Percentiles rank a stretch among this genome's conserved stretches.
These are phyloP conservation scores for Grapholita molesta DNA, from an alignment of 1,140 invertebrate genomes.

Conservation along the genomic window DNA sequence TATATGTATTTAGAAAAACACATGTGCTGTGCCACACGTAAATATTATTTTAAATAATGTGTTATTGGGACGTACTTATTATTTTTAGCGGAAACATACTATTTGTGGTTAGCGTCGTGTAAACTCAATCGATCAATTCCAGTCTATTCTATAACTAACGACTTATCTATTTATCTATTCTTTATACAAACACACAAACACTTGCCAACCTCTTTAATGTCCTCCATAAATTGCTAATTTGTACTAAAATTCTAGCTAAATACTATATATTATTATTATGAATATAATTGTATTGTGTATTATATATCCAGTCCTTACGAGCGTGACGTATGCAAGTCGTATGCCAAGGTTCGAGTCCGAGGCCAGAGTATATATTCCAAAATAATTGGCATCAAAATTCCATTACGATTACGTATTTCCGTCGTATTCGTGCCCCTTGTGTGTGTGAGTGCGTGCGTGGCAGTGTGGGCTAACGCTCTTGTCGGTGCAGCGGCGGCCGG, in stretches of 20 bases:
- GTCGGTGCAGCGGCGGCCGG: conserved; percentile 79
- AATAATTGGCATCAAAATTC: not conserved
- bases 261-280: not conserved
- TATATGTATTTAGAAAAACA: too few relatives aligned
- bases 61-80: too few relatives aligned
- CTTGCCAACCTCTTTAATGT: not conserved
- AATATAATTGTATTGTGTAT: not conserved
- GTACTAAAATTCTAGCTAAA: not conserved
- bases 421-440: conserved; percentile 89
- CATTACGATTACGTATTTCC: not conserved
- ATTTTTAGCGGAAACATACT: too few relatives aligned
- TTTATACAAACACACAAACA: not conserved
- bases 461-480: conserved; percentile 79
- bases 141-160: not conserved
- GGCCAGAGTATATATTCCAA: not conserved
- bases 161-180: not conserved
- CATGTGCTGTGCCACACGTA: too few relatives aligned
- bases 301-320: not conserved
- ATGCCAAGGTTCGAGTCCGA: not conserved
- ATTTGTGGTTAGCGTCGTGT: too few relatives aligned
- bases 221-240: not conserved
- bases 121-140: not conserved
- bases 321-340: not conserved
- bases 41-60: too few relatives aligned
- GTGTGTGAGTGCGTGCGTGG: conserved; percentile 89